These are phyloP conservation scores for Chrysodeixis includens DNA, from an alignment of 2,888 invertebrate genomes.

Conservation along the genomic window DNA sequence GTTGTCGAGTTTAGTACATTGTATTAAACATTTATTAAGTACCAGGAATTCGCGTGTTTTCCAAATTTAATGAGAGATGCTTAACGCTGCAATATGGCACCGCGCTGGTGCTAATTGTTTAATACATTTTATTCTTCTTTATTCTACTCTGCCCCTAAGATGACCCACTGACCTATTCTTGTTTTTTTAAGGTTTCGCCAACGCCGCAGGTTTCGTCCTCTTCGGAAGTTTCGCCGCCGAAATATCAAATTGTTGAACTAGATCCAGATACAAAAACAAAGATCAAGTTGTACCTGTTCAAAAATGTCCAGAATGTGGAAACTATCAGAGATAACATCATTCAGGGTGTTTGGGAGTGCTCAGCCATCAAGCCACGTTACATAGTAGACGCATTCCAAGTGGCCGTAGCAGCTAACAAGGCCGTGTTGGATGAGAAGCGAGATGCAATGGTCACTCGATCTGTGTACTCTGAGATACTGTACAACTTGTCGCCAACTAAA, in stretches of 20 bases:
- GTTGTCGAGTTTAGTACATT: no score
- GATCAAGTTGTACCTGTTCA: slow-evolving; percentile 87
- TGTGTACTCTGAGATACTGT: slow-evolving; percentile 91
- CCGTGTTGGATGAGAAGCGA: slow-evolving; percentile 85
- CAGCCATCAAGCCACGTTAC: slow-evolving; percentile 90
- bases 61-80: no score
- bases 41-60: no score
- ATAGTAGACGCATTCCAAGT: slow-evolving; percentile 90
- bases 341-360: slow-evolving; percentile 89
- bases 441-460: slow-evolving; percentile 89
- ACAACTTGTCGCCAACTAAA: slow-evolving; percentile 91
- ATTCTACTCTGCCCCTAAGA: background rate
- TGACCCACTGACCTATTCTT: no score
- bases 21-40: no score
- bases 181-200: slow-evolving; percentile 17
- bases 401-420: slow-evolving; percentile 91
- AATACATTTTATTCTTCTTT: no score
- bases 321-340: slow-evolving; percentile 88
- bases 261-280: slow-evolving; percentile 81
- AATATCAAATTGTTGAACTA: slow-evolving; percentile 73
- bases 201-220: no score
- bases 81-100: no score
- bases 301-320: slow-evolving; percentile 89
- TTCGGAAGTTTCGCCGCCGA: no score
- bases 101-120: no score